These are phyloP conservation scores for Gymnothorax javanicus DNA, from an alignment of 2,797 vertebrate genomes.

Conservation along the genomic window DNA sequence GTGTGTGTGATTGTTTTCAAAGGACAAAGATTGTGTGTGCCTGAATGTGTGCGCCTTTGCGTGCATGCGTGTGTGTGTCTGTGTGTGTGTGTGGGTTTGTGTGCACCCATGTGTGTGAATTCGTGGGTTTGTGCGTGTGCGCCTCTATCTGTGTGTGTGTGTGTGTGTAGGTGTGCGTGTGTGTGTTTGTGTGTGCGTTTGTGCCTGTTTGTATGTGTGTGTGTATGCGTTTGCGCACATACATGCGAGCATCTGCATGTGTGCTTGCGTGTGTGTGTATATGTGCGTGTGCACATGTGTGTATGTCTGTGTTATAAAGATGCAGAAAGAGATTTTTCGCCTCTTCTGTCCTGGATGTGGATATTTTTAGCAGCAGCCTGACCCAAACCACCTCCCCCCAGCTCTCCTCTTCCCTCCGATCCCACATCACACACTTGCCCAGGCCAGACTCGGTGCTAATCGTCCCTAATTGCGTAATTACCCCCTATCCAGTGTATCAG, in stretches of 20 bases:
- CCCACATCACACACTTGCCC: slow-evolving; percentile 3
- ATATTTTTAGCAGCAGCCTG: slow-evolving; percentile 12
- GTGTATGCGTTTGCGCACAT: slow-evolving; percentile 21
- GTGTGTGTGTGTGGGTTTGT: slow-evolving; percentile 8
- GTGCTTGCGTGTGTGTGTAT: slow-evolving; percentile 32
- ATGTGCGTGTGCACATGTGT: slow-evolving; percentile 10
- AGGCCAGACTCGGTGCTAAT: slow-evolving; percentile 1
- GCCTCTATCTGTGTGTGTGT: slow-evolving; percentile 13
- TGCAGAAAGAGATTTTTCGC: slow-evolving; percentile 64
- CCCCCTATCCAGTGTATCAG: neutral
- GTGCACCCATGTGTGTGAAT: slow-evolving; percentile 24
- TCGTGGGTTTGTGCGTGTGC: slow-evolving; percentile 12
- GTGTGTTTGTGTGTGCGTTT: slow-evolving; percentile 12
- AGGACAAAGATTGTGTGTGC: slow-evolving; percentile 33
- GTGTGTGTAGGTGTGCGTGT: slow-evolving; percentile 22
- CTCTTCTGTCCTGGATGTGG: neutral
- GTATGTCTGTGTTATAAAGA: slow-evolving; percentile 54
- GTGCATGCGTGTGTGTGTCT: neutral
- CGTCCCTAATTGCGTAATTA: slow-evolving; percentile 40
- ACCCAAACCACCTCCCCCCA: too few species aligned
- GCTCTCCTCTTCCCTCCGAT: neutral
- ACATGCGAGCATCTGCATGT: neutral
- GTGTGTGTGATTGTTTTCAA: neutral
- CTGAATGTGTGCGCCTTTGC: slow-evolving; percentile 12
- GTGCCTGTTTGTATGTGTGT: neutral